Base-by-base conservation (phyloP, 1,140 invertebrate species). In the Coenobita brevimanus region DNA sequence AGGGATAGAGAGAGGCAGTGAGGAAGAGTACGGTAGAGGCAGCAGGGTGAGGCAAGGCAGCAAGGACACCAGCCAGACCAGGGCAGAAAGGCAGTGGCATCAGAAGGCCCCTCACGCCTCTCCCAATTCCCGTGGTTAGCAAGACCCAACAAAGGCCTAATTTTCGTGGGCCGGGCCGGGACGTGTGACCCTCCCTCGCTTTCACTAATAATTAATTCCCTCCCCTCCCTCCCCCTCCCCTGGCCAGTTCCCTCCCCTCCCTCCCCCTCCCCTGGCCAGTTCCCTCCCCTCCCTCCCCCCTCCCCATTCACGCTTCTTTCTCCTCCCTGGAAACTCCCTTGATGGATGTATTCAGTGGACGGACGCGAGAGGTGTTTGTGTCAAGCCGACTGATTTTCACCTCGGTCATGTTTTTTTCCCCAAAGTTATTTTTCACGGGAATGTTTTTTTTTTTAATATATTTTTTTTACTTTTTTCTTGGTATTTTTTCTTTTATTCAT, bases 241-340 rank as follows among this genome's bases (percentile, higher is more conserved):
- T 30, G n/a, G n/a, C n/a, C n/a, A n/a, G n/a, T n/a, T 50, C 24
- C 33, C 41, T 30, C 46, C 17, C 76, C 33, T 15, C 21, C 43
- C 73, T 43, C 36, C 43, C 41, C 36, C 36, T 30, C 33, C 36
- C 15, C 15, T 2, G 41, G 41, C 36, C 10, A 1, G 21, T 30
- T 46, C 27, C 50, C 41, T n/a, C 27, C 73, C 38, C 41, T 4
- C 75, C 75, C 41, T 54, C 75, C 75, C 21, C 41, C 41, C 50
- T 30, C 43, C 17, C 36, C 50, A 36, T 36, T 36, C 38, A 27
- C 64, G 33, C 64, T 36, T 69, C 64, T 36, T 69, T 36, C 64
- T 69, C 64, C 64, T 69, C 64, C 64, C n/a, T n/a, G n/a, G n/a
- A n/a, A n/a, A n/a, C 64, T 69, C 64, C 64, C 38, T 6, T 36